Percentiles rank a stretch among this genome's conserved stretches.
These are phyloP conservation scores for Gasteruption jaculator DNA, from an alignment of 2,888 invertebrate species.

Conservation along the genomic window DNA sequence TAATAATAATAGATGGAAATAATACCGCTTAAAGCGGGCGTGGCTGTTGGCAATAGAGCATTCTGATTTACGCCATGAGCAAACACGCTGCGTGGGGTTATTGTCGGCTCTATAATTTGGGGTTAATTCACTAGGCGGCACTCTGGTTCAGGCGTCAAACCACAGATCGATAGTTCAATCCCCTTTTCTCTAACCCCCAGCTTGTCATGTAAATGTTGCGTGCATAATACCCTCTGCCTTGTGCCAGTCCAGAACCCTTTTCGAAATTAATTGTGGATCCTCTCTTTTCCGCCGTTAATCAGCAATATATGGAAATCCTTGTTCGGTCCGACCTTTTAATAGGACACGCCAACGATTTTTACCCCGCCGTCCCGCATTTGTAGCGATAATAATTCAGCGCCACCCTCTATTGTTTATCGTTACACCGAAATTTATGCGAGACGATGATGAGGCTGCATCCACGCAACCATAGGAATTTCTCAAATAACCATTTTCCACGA, in stretches of 20 bases:
- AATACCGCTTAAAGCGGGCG: constrained; percentile 37
- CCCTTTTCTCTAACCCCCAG: constrained; percentile 22
- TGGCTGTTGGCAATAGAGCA: constrained; percentile 32
- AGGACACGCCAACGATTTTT: no score
- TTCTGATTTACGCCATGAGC: constrained; percentile 43
- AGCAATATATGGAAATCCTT: no score
- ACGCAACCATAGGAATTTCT: no score
- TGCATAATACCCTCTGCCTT: constrained; percentile 35
- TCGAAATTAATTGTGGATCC: no score
- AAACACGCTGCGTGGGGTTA: constrained; percentile 40
- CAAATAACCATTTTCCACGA: no score
- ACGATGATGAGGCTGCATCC: no score
- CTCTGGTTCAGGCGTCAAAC: constrained; percentile 47
- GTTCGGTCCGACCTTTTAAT: no score
- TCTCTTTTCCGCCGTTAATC: no score
- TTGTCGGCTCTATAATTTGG: constrained; percentile 49
- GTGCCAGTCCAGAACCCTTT: constrained; percentile 26
- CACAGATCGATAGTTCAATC: constrained; percentile 48
- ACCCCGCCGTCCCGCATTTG: no score
- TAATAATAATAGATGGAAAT: constrained; percentile 27
- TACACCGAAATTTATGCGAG: no score
- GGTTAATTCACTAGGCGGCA: constrained; percentile 48
- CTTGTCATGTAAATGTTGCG: constrained; percentile 48
- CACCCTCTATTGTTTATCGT: no score
- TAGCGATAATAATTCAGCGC: no score